Evolutionary conservation across 2,888 invertebrate genomes (phyloP).

Genomic region (Alentia gelatinosa): DNA sequence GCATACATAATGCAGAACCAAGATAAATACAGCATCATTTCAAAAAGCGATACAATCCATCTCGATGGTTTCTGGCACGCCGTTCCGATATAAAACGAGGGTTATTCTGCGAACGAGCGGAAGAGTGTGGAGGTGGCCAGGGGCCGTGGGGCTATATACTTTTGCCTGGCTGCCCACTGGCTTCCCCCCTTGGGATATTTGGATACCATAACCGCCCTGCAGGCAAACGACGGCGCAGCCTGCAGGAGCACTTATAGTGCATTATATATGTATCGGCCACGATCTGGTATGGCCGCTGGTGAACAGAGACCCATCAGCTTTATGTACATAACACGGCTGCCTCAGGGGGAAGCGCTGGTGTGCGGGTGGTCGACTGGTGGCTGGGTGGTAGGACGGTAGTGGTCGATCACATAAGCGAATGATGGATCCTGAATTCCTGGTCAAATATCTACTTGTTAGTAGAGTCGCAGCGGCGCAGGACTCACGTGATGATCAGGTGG

Average conservation of each 20-base stretch:
- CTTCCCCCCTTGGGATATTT: conserved; percentile 2
- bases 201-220: conserved; percentile 15
- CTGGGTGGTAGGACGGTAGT: not conserved
- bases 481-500: no score
- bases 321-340: conserved; percentile 4
- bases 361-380: not conserved
- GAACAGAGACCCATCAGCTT: not conserved
- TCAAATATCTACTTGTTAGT: no score
- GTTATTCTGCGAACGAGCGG: not conserved
- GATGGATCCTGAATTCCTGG: no score
- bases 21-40: conserved; percentile 29
- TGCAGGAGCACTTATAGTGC: conserved; percentile 7
- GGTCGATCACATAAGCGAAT: not conserved
- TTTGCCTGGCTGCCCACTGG: not conserved
- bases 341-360: not conserved
- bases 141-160: not conserved
- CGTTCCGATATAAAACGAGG: not conserved
- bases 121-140: not conserved
- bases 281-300: not conserved
- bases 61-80: not conserved
- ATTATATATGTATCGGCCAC: conserved; percentile 1
- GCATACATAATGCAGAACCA: not conserved
- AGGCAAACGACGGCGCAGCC: not conserved
- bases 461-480: no score
- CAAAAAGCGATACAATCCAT: conserved; percentile 28